Conservation (phyloP, 2,888 invertebrate species). For the Augiades crinisus region DNA sequence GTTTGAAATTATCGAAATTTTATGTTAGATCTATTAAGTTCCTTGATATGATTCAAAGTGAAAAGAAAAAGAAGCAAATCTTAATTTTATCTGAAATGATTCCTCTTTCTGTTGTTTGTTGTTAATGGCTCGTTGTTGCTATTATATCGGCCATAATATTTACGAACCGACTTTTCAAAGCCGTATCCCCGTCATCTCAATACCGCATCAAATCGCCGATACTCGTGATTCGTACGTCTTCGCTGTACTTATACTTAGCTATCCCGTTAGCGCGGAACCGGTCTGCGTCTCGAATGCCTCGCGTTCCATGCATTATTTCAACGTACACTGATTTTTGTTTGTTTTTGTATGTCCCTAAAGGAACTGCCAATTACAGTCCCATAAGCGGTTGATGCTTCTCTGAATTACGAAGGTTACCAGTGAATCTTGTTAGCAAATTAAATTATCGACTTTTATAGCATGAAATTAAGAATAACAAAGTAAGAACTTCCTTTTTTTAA, state of each 20-base stretch:
- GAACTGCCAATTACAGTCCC: constrained; percentile 19
- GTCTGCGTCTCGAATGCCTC: constrained; percentile 44
- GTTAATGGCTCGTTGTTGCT: too few species aligned
- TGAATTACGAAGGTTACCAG: not conserved
- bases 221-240: constrained; percentile 15
- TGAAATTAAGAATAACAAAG: too few species aligned
- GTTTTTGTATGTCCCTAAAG: constrained; percentile 15
- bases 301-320: constrained; percentile 53
- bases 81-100: too few species aligned
- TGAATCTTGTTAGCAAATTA: too few species aligned
- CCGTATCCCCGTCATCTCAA: constrained; percentile 5
- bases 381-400: not conserved
- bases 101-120: too few species aligned
- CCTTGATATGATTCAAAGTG: too few species aligned
- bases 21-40: too few species aligned
- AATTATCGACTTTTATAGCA: too few species aligned
- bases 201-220: constrained; percentile 17
- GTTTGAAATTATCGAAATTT: too few species aligned
- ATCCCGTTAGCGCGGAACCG: constrained; percentile 62
- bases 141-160: too few species aligned
- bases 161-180: not conserved
- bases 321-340: constrained; percentile 24
- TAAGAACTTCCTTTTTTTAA: too few species aligned
- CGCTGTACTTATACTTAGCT: constrained; percentile 33
- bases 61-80: too few species aligned